Evolutionary conservation across 2,888 invertebrate genomes (phyloP), one percentile per base, ranked within the genome.

Genomic region (Cerceris ruficornis): DNA sequence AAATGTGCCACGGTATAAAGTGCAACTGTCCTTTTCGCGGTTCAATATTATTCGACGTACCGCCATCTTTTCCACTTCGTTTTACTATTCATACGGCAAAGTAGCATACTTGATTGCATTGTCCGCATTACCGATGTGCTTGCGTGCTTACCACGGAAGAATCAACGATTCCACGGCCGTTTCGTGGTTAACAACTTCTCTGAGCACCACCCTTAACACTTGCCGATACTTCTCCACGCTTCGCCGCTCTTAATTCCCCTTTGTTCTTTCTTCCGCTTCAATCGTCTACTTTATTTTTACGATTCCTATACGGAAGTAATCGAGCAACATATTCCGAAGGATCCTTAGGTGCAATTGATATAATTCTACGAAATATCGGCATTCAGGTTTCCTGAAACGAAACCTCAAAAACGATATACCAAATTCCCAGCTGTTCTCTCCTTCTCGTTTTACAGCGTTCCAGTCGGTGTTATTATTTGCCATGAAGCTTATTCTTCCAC

Each of bases 191-290:
- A 80, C 69, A 75, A 74, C 75, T 75, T 71, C 65, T 65, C 13
- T 7, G 62, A 78, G 75, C 70, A 58, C 66, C 73, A 64, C 55
- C 70, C 75, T 71, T 75, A 70, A 59, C 70, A 71, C 68, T 78
- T 54, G 66, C 65, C 78, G 68, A 78, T 80, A 78, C 75, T 77
- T 52, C 69, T 78, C 61, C 67, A 78, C 70, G 75, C 75, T 75
- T 65, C 74, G 67, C 66, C 68, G 42, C 73, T 74, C 67, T 74
- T 50, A 67, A 60, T 60, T 46, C 46, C 28, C 78, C 58, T 75
- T 78, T 73, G 65, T 73, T 69, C 78, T 62, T 49, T 8, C 11
- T 15, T 28, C 54, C 42, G 28, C 57, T 43, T 55, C 77, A 69
- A 68, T 79, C 65, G 69, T 66, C 72, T 65, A 70, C 77, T 68